These are phyloP conservation scores for Hipposideros larvatus DNA, from an alignment of 2,797 vertebrate genomes.

Conservation along the genomic window DNA sequence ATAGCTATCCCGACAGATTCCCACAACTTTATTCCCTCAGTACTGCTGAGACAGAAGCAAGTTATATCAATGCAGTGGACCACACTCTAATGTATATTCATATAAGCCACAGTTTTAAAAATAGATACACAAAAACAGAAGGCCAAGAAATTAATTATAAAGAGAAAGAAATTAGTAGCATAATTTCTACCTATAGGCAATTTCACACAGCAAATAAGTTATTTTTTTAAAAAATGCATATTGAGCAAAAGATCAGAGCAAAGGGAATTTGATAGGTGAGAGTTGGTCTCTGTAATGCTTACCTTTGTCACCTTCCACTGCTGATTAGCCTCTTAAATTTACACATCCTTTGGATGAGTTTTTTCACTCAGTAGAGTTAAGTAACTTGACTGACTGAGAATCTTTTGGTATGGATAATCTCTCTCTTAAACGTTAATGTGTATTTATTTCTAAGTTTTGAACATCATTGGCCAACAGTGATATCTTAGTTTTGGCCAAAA, in stretches of 20 bases:
- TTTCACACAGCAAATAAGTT: not conserved
- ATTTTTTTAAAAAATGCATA: not conserved
- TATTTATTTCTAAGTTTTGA: constrained; percentile 19
- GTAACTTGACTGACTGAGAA: not conserved
- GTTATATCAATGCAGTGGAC: not conserved
- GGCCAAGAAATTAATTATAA: not conserved
- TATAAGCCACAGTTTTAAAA: not conserved
- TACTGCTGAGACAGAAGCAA: not conserved
- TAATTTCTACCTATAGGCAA: not conserved
- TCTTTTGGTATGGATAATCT: not conserved
- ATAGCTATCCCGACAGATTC: not conserved
- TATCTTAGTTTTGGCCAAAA: not conserved
- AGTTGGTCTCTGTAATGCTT: not conserved
- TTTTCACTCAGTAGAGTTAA: not conserved
- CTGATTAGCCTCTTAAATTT: not conserved
- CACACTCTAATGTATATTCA: not conserved
- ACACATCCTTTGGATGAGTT: not conserved
- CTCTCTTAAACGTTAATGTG: not conserved
- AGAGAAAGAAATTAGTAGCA: not conserved
- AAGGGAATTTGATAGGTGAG: not conserved
- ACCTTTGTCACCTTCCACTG: not conserved
- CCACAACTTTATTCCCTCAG: not conserved
- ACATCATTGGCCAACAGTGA: not conserved
- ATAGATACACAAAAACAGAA: constrained; percentile 31
- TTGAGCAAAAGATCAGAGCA: not conserved